A percentile compares a stretch with the other conserved stretches of the same genome.
Conservation (phyloP, 2,888 invertebrate genomes). For the Stenchaetothrips biformis region DNA sequence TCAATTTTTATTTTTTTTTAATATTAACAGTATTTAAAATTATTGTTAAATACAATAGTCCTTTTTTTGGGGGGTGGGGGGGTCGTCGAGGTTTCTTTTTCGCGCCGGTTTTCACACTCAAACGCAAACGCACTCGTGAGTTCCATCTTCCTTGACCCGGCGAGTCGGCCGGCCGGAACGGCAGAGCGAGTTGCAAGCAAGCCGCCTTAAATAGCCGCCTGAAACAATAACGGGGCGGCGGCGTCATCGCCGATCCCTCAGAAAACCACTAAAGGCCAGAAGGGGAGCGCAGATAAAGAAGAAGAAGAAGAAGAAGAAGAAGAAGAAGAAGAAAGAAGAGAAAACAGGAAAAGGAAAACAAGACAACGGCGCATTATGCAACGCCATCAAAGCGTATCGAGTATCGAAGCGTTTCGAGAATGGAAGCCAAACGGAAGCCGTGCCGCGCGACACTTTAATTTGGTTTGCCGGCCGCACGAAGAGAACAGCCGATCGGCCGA, state of each 20-base stretch:
- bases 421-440: background rate
- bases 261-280: conserved; percentile 8
- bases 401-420: background rate
- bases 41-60: too few species aligned
- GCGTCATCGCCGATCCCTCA: conserved; percentile 7
- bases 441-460: background rate
- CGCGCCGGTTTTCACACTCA: too few species aligned
- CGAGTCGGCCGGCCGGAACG: too few species aligned
- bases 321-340: background rate
- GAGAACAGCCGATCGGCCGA: too few species aligned
- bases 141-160: too few species aligned
- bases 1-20: too few species aligned
- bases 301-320: too few species aligned
- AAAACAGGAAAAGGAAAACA: background rate
- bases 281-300: background rate
- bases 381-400: background rate
- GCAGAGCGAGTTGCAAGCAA: too few species aligned
- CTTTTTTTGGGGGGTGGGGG: too few species aligned
- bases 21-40: too few species aligned
- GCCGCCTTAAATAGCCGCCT: background rate
- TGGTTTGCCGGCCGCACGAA: background rate
- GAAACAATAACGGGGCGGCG: background rate
- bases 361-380: background rate
- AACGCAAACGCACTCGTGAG: too few species aligned
- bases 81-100: too few species aligned